Conservation (phyloP, 2,888 invertebrate species). For the Trachelus stipa region DNA sequence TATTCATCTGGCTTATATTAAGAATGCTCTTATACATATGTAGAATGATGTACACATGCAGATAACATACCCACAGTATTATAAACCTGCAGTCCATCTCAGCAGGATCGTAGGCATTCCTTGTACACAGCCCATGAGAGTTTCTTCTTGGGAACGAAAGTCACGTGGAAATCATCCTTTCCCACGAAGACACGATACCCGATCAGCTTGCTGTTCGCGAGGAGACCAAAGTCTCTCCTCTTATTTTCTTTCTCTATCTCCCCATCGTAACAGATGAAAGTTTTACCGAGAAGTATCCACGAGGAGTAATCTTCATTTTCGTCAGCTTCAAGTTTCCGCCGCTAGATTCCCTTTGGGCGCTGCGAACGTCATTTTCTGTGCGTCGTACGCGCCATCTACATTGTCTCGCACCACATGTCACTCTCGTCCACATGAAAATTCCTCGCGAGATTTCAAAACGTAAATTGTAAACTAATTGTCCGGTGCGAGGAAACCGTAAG, state of each 20-base stretch:
- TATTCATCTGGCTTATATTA: background rate
- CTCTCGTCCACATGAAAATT: background rate
- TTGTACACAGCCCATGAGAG: conserved; percentile 16
- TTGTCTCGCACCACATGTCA: background rate
- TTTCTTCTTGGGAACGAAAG: conserved; percentile 50
- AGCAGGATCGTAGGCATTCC: background rate
- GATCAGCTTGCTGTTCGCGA: conserved; percentile 7
- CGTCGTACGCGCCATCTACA: background rate
- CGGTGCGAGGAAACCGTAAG: background rate
- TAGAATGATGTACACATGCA: background rate
- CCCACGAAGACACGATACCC: conserved; percentile 35
- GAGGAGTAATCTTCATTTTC: background rate
- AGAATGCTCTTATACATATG: background rate
- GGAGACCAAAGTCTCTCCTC: background rate
- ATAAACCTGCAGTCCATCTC: background rate
- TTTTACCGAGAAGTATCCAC: background rate
- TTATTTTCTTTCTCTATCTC: background rate
- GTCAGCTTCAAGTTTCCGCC: background rate
- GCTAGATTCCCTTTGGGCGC: background rate
- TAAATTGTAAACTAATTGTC: background rate
- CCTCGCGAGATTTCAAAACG: background rate
- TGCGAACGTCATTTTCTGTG: background rate
- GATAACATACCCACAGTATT: background rate
- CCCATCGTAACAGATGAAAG: background rate
- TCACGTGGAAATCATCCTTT: conserved; percentile 48